phyloP scores from a whole-genome alignment of 2,797 vertebrate species.

The Lagorchestes hirsutus region DNA sequence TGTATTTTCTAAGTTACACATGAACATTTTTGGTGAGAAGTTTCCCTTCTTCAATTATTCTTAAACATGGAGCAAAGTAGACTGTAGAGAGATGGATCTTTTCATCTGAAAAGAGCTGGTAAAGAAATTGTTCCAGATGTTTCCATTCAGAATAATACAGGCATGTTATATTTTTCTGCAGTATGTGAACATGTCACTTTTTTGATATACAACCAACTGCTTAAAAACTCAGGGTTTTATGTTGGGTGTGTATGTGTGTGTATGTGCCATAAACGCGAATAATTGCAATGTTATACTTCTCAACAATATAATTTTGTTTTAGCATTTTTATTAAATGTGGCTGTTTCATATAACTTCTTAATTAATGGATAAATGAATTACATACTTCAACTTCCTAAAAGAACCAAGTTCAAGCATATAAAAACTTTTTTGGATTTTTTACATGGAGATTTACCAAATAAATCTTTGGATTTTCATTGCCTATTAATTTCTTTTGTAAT shows the following conservation, averaged over 20 bases:
- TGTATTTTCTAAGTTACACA: not conserved
- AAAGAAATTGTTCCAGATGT: not conserved
- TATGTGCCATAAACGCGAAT: not conserved
- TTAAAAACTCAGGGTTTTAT: not conserved
- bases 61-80: not conserved
- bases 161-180: not conserved
- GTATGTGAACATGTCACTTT: not conserved
- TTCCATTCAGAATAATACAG: not conserved
- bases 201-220: not conserved
- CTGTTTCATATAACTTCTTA: constrained; percentile 12
- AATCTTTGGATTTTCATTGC: constrained; percentile 35
- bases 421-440: not conserved
- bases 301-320: constrained; percentile 2
- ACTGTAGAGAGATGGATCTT: not conserved
- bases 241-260: not conserved
- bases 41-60: not conserved
- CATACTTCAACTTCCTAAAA: not conserved
- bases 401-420: not conserved
- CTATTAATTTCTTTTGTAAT: not conserved
- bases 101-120: not conserved
- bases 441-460: constrained; percentile 31
- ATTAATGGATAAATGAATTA: not conserved
- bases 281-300: not conserved
- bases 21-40: not conserved
- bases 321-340: not conserved